A percentile compares a stretch with the other conserved stretches of the same genome.
Conservation (phyloP, 1,140 invertebrate genomes). For the Caenorhabditis latens region DNA sequence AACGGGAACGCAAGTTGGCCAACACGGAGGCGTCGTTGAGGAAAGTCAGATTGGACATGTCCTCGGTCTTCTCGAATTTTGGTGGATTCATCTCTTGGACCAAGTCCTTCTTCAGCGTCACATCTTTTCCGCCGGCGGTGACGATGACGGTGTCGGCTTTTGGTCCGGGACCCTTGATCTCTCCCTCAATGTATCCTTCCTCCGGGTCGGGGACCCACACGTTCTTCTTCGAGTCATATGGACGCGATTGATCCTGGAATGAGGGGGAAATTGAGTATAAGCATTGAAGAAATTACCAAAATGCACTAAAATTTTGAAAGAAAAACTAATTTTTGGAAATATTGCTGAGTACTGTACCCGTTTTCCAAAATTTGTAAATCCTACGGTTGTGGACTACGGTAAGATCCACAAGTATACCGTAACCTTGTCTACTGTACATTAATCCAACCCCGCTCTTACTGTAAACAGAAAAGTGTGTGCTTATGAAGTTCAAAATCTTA, state of each 20-base stretch:
- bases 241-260: constrained; percentile 76
- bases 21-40: constrained; percentile 98
- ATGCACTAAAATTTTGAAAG: background rate
- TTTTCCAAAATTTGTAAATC: too few relatives aligned
- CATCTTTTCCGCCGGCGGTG: constrained; percentile 57
- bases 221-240: constrained; percentile 77
- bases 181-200: constrained; percentile 88
- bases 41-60: constrained; percentile 99
- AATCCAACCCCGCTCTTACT: too few relatives aligned
- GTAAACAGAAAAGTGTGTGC: too few relatives aligned
- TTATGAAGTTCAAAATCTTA: too few relatives aligned
- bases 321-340: constrained; percentile 20
- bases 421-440: too few relatives aligned
- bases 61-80: constrained; percentile 99
- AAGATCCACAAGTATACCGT: too few relatives aligned
- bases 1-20: constrained; percentile 98
- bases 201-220: constrained; percentile 73
- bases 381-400: too few relatives aligned
- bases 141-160: constrained; percentile 89
- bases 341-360: too few relatives aligned
- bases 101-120: constrained; percentile 85
- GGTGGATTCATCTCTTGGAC: constrained; percentile 99
- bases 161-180: constrained; percentile 97
- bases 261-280: background rate
- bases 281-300: too few relatives aligned